Evolutionary conservation across 1,140 invertebrate genomes (phyloP), one percentile per base, ranked within the genome.

Genomic region (Drosophila baimaii): DNA sequence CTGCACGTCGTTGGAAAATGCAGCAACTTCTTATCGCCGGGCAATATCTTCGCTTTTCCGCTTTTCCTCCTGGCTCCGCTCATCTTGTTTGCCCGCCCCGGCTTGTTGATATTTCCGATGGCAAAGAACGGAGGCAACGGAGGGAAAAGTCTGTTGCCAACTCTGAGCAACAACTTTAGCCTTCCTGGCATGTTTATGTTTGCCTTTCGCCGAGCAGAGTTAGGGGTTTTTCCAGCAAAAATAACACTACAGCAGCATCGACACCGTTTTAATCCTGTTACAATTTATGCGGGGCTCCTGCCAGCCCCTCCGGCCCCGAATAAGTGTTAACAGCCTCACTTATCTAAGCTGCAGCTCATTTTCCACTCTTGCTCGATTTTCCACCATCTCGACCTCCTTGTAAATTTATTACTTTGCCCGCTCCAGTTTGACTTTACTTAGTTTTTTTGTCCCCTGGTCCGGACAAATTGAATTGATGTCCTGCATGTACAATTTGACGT

Each of bases 381-480:
- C 61, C 65, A 33, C 27, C 35, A 41, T 61, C 61, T 39, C 35
- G 21, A 35, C 46, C 65, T 66, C 46, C 27, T 52, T 39, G 46
- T 23, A 27, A 66, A 69, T 69, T 66, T 69, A 69, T 69, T 69
- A 66, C 65, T 54, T 43, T 66, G 44, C 58, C 33, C 31, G 43
- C 31, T 65, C 59, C 44, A 41, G 31, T 69, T 69, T 64, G 46
- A 51, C 12, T 47, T 66, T 25, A 29, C 35, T n/a, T 27, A 27
- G 52, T 66, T 23, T 23, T 25, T 21, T 54, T 66, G 62, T 69
- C 46, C 65, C 33, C 46, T 33, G 27, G 46, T 27, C 46, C 29
- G 62, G 62, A 66, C 65, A 69, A 69, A 69, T 69, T 69, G 65
- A 66, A 69, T 69, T 66, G 65, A 69, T 69, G 65, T 66, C 65